A percentile compares a stretch with the other conserved stretches of the same genome.
Evolutionary conservation across 2,797 vertebrate species (phyloP).

Genomic region (Cyprinodon diabolis): DNA sequence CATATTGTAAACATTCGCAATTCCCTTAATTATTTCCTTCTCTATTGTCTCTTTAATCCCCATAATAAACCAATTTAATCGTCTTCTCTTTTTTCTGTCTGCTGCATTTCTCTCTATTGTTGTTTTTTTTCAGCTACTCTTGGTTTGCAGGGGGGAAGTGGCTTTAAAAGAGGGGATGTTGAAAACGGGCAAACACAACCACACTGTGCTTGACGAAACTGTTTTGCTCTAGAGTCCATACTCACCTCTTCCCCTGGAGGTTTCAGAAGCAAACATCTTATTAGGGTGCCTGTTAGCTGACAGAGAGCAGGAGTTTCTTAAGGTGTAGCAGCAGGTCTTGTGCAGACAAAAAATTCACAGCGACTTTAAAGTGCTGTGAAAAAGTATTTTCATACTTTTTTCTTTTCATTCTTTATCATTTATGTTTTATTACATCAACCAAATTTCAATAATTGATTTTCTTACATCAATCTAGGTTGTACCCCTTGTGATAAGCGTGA

Average conservation of each 20-base stretch:
- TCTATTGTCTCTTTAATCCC: constrained; percentile 8
- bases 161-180: constrained; percentile 26
- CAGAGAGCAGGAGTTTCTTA: neutral
- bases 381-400: neutral
- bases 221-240: neutral
- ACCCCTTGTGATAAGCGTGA: too few relatives aligned
- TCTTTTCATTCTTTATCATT: neutral
- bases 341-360: neutral
- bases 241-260: constrained; percentile 49
- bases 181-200: constrained; percentile 35
- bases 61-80: constrained; percentile 22
- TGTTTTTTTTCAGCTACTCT: constrained; percentile 13
- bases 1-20: neutral
- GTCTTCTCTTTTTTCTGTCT: constrained; percentile 33
- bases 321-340: neutral
- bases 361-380: neutral
- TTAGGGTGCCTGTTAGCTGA: neutral
- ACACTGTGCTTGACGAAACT: constrained; percentile 4
- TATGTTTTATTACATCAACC: neutral
- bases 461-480: too few relatives aligned
- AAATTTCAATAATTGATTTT: neutral
- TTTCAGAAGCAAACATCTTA: constrained; percentile 10
- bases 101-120: constrained; percentile 22
- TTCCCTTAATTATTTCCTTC: neutral
- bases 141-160: constrained; percentile 43